Base-by-base conservation (phyloP, 2,797 vertebrate species). In the Phataginus tetradactyla region DNA sequence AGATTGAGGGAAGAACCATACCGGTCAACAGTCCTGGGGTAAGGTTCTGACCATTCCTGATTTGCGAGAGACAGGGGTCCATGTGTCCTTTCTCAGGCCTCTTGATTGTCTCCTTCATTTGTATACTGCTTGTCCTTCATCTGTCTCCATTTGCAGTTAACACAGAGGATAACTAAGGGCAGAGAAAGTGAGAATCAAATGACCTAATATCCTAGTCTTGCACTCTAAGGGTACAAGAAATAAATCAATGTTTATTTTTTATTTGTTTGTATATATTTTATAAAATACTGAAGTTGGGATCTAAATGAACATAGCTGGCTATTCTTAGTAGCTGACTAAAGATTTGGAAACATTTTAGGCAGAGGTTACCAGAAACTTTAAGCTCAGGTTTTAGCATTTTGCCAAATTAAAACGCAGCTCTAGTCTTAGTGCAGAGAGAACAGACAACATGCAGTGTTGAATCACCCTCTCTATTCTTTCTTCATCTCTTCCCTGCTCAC, bases 1-100 rank as follows among this genome's bases (percentile, higher is more conserved):
- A 97, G 96, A 92, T 66, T 78, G 39, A 95, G 93, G 68, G 81
- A 64, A 66, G 49, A 92, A 29, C 34, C 49, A 53, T 27, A 45
- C 34, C 91, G 91, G 78, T 88, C 94, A 83, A 53, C 2, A 39
- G 7, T 71, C 32, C 83, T 85, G 55, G 79, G 71, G 45, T 74
- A 87, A 45, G 85, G 37, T 81, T 85, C 75, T 93, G 72, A 63
- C 59, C 66, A 32, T 79, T 92, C 39, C 37, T 59, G 78, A 63
- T 77, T 14, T 78, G 10, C 42, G 53, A 83, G 37, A 74, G 63
- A 29, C 37, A 23, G 18, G 63, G 25, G 18, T 61, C 21, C 1
- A 0, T 3, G 4, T 29, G 20, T 85, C 53, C 53, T 72, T 39
- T 13, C 74, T 15, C 5, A 18, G 17, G 25, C 10, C 53, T 68